Evolutionary conservation across 2,113 vertebrate species (phyloP).

Genomic region (Ciconia maguari): DNA sequence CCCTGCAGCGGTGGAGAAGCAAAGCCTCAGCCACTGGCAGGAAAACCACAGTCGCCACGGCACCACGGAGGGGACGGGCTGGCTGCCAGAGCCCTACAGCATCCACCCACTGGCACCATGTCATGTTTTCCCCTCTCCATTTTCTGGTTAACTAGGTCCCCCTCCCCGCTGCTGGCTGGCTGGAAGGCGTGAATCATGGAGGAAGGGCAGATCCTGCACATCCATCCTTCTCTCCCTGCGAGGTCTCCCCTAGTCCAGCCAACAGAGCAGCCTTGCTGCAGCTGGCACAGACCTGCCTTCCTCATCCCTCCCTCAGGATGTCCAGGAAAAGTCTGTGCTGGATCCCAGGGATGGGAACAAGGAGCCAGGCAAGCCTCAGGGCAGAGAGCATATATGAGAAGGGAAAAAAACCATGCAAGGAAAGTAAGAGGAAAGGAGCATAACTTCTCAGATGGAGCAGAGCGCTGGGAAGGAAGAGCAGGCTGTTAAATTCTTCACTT

Average conservation of each 20-base stretch:
- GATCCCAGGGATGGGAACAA: not conserved
- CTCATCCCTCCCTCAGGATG: not conserved
- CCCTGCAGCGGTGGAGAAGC: rapidly evolving
- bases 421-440: not conserved
- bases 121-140: not conserved
- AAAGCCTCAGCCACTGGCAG: not conserved
- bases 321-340: not conserved
- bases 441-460: not conserved
- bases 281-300: not conserved
- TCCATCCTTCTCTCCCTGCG: not conserved
- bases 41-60: not conserved
- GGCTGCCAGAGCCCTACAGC: not conserved
- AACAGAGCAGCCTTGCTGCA: not conserved
- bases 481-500: not conserved
- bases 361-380: not conserved
- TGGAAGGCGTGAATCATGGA: slow-evolving; percentile 31
- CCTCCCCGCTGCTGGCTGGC: not conserved
- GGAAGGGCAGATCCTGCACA: slow-evolving; percentile 29
- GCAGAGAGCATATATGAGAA: not conserved
- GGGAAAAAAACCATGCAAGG: not conserved
- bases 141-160: not conserved
- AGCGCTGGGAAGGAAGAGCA: not conserved
- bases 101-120: not conserved
- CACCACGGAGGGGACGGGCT: not conserved
- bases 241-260: not conserved